Evolutionary conservation across 2,888 invertebrate species (phyloP).

Genomic region (Eledona agricola): DNA sequence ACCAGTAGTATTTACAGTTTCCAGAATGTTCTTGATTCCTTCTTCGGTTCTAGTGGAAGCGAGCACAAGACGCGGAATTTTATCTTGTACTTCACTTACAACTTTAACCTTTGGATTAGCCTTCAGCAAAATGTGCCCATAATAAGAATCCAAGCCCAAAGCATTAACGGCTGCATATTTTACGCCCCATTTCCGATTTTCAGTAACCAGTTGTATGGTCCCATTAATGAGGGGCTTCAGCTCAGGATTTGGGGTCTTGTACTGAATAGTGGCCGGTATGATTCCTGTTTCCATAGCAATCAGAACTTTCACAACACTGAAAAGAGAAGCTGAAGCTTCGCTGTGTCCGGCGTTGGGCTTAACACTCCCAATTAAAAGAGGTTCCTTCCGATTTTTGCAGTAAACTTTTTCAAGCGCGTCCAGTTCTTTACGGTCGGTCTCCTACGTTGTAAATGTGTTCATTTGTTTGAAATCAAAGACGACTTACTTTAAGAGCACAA

Average conservation of each 20-base stretch:
- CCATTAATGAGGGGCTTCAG: conserved; percentile 89
- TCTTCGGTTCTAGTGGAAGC: conserved; percentile 88
- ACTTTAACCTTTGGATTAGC: conserved; percentile 77
- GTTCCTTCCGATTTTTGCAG: conserved; percentile 79
- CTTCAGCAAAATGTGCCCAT: conserved; percentile 88
- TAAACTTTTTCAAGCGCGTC: conserved; percentile 91
- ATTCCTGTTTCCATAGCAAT: conserved; percentile 90
- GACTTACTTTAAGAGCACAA: conserved; percentile 61
- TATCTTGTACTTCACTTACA: conserved; percentile 64
- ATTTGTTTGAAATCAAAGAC: conserved; percentile 11
- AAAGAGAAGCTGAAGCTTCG: conserved; percentile 89
- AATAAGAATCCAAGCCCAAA: conserved; percentile 97
- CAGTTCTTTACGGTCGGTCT: conserved; percentile 75
- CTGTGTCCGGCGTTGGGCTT: conserved; percentile 99
- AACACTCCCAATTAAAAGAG: conserved; percentile 91
- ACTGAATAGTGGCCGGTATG: conserved; percentile 93
- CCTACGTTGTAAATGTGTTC: conserved; percentile 41
- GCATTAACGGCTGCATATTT: conserved; percentile 92
- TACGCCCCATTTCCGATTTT: conserved; percentile 83
- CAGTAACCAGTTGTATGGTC: conserved; percentile 78
- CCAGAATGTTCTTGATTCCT: conserved; percentile 74
- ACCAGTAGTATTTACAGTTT: conserved; percentile 53
- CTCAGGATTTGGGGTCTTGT: conserved; percentile 84
- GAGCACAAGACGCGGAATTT: conserved; percentile 73
- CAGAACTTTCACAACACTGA: conserved; percentile 88